phyloP scores from a whole-genome alignment of 2,113 vertebrate species.

The Tetrao urogallus region DNA sequence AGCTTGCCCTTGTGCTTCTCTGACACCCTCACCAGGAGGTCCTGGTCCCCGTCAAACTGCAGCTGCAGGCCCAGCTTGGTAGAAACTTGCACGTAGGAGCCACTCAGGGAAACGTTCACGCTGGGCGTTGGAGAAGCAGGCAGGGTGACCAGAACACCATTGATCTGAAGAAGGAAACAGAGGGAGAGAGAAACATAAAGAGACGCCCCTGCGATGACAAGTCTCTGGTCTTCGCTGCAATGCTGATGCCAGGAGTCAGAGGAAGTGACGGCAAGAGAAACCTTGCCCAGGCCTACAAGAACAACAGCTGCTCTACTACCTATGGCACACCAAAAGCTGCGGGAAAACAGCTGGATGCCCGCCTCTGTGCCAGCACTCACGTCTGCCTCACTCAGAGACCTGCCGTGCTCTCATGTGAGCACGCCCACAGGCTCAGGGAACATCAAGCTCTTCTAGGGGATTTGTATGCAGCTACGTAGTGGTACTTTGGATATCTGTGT shows the following conservation, averaged over 20 bases:
- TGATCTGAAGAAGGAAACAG: slow-evolving; percentile 34
- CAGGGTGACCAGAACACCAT: slow-evolving; percentile 13
- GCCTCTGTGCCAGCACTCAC: rapidly evolving
- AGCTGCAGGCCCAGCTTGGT: slow-evolving; percentile 64
- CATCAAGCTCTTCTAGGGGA: neutral
- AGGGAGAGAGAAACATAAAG: neutral
- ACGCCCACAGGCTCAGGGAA: neutral
- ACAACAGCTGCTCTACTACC: neutral
- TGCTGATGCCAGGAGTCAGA: neutral
- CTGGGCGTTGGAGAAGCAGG: neutral
- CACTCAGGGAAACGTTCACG: slow-evolving; percentile 7
- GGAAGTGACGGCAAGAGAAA: neutral
- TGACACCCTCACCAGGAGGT: slow-evolving; percentile 76
- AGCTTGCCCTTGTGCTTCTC: slow-evolving; percentile 71
- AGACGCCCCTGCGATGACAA: neutral
- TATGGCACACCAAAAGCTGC: rapidly evolving
- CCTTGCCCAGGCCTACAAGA: neutral
- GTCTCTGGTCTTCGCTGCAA: rapidly evolving
- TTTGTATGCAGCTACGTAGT: neutral
- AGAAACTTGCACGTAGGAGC: slow-evolving; percentile 51
- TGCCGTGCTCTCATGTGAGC: neutral
- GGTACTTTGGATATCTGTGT: neutral
- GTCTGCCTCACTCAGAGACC: neutral
- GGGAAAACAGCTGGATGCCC: no score
- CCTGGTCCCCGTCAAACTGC: slow-evolving; percentile 70